Evolutionary conservation across 1,140 invertebrate species (phyloP).

Genomic region (Rhopalosiphum maidis): DNA sequence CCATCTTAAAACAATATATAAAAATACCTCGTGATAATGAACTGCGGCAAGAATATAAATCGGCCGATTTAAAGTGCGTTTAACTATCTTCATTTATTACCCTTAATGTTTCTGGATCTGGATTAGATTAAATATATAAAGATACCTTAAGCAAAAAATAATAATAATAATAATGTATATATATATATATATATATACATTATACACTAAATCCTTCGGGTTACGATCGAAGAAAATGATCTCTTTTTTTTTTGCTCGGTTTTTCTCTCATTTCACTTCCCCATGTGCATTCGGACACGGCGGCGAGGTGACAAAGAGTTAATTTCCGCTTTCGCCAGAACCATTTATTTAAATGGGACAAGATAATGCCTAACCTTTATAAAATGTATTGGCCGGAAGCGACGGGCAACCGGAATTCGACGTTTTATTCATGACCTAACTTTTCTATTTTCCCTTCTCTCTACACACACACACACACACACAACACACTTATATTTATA

Average conservation of each 20-base stretch:
- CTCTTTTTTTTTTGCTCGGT: conserved; percentile 31
- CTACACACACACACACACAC: too few species aligned
- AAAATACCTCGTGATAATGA: conserved; percentile 52
- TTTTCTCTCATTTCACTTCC: conserved; percentile 5
- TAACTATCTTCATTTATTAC: conserved; percentile 58
- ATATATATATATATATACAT: background rate
- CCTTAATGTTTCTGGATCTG: conserved; percentile 56
- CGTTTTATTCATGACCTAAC: conserved; percentile 56
- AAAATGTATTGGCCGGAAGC: conserved; percentile 55
- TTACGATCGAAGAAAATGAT: conserved; percentile 52
- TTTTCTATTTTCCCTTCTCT: conserved; percentile 24
- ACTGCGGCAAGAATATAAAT: conserved; percentile 57
- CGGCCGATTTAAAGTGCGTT: conserved; percentile 54
- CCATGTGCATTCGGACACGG: conserved; percentile 41
- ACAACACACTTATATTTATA: background rate
- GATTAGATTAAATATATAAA: conserved; percentile 53
- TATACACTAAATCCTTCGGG: conserved; percentile 48
- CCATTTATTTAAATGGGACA: conserved; percentile 58
- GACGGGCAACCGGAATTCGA: conserved; percentile 54
- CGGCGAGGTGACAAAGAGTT: conserved; percentile 56
- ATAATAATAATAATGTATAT: conserved; percentile 5
- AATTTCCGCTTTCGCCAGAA: conserved; percentile 55
- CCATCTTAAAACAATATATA: conserved; percentile 57
- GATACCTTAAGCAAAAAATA: conserved; percentile 34
- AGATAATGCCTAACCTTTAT: conserved; percentile 54